Evolutionary conservation across 2,888 invertebrate genomes (phyloP).

Genomic region (Tribolium freemani): DNA sequence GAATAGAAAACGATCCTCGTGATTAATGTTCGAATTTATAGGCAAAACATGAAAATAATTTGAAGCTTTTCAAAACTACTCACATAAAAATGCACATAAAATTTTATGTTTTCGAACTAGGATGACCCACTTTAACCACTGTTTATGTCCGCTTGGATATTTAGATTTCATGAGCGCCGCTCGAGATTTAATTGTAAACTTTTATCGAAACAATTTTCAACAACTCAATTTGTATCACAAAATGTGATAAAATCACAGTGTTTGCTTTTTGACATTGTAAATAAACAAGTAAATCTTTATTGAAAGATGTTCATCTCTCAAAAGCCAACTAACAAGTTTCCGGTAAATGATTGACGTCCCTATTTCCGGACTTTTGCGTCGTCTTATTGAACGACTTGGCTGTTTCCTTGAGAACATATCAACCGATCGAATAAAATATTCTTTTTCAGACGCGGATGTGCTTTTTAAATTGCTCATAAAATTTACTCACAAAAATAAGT

Average conservation of each 20-base stretch:
- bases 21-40: slow-evolving; percentile 35
- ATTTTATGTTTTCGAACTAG: slow-evolving; percentile 27
- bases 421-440: too few relatives aligned
- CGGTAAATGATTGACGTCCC: slow-evolving; percentile 17
- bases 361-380: slow-evolving; percentile 15
- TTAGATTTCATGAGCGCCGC: neutral
- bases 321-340: slow-evolving; percentile 21
- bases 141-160: slow-evolving; percentile 29
- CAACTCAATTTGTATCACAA: neutral
- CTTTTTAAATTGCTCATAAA: too few relatives aligned
- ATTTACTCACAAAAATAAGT: too few relatives aligned
- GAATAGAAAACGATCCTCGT: neutral
- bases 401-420: neutral
- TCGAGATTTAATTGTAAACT: neutral
- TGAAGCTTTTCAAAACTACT: slow-evolving; percentile 17
- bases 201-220: too few relatives aligned
- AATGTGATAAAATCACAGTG: neutral
- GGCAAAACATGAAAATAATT: slow-evolving; percentile 36
- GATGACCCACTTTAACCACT: slow-evolving; percentile 34
- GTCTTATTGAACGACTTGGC: neutral
- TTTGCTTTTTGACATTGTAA: neutral
- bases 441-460: too few relatives aligned
- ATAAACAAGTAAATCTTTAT: slow-evolving; percentile 20
- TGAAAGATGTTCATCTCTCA: slow-evolving; percentile 26
- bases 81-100: slow-evolving; percentile 34